These are phyloP conservation scores for Ips nitidus DNA, from an alignment of 1,140 invertebrate species.

Conservation along the genomic window DNA sequence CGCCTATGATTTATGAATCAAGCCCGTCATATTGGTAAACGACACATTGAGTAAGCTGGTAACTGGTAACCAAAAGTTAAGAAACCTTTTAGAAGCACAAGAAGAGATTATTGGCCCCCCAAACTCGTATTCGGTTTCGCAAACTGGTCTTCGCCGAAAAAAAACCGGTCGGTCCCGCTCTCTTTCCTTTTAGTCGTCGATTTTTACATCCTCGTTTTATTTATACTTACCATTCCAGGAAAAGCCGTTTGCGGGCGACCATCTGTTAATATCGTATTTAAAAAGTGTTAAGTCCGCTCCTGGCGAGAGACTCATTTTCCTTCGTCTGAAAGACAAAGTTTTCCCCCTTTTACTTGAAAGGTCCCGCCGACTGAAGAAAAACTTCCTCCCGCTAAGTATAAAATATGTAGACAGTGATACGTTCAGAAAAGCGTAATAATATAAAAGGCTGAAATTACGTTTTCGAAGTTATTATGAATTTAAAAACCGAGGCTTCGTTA, in stretches of 20 bases:
- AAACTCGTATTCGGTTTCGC: slow-evolving; percentile 16
- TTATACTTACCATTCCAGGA: neutral
- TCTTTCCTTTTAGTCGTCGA: slow-evolving; percentile 10
- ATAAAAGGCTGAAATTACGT: slow-evolving; percentile 38
- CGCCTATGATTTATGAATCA: too few relatives aligned
- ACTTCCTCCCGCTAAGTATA: slow-evolving; percentile 38
- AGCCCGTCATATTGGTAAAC: too few relatives aligned
- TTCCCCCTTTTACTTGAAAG: too few relatives aligned
- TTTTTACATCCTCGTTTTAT: slow-evolving; percentile 10
- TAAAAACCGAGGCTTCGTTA: slow-evolving; percentile 39
- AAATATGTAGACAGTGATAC: slow-evolving; percentile 42
- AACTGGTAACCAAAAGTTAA: neutral
- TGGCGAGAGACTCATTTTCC: too few relatives aligned
- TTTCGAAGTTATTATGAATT: slow-evolving; percentile 42
- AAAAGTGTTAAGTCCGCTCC: too few relatives aligned
- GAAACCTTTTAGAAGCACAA: slow-evolving; percentile 1
- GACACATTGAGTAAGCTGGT: too few relatives aligned
- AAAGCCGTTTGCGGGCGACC: neutral
- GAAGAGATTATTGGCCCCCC: slow-evolving; percentile 15
- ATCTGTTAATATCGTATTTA: neutral
- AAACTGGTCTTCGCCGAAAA: slow-evolving; percentile 9
- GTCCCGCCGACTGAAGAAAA: slow-evolving; percentile 12
- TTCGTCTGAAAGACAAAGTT: too few relatives aligned
- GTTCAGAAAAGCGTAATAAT: slow-evolving; percentile 44
- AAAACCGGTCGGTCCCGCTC: slow-evolving; percentile 17